Base-by-base conservation (phyloP, 2,797 vertebrate genomes). In the Phyllotis vaccarum region DNA sequence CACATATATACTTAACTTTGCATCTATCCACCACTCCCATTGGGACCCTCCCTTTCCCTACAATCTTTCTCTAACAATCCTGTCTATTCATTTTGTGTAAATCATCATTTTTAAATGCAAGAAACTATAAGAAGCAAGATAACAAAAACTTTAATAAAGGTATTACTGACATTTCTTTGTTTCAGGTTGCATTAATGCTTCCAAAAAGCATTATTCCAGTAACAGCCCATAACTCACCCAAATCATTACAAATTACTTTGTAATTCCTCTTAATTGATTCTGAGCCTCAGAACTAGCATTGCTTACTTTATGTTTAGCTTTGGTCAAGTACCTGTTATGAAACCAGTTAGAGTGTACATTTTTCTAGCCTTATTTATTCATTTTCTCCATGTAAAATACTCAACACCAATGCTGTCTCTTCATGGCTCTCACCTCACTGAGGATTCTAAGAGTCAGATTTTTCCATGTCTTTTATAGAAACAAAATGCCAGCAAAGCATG, bases 401-500 rank as follows among this genome's bases (percentile, higher is more conserved):
- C 46, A 37, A 66, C 86, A 37, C 52, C 64, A 87, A 31, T 81
- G 76, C 85, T 80, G 43, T 16, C 54, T 90, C 70, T 86, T 54
- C 37, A 40, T 9, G 21, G 66, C 31, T 52, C 76, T 87, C 46
- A 21, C 29, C 46, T 37, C 56, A 62, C 2, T 3, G 70, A 80
- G 22, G 75, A 64, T 76, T 81, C 95, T 6, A 21, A 89, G 49
- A 70, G 60, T 46, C 78, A 75, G 60, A 37, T 62, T 68, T 91
- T 81, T 93, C 40, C 46, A 54, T 89, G 76, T 95, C 79, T 90
- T 95, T 95, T 75, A 96, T 86, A 93, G 96, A 90, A 95, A 96
- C 83, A 93, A 96, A 97, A 94, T 93, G 91, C 87, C 81, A 96
- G 54, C 85, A 80, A 95, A 96, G 85, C 90, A 93, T 64, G 80